Evolutionary conservation across 2,797 vertebrate species (phyloP).

Genomic region (Mus minutoides): DNA sequence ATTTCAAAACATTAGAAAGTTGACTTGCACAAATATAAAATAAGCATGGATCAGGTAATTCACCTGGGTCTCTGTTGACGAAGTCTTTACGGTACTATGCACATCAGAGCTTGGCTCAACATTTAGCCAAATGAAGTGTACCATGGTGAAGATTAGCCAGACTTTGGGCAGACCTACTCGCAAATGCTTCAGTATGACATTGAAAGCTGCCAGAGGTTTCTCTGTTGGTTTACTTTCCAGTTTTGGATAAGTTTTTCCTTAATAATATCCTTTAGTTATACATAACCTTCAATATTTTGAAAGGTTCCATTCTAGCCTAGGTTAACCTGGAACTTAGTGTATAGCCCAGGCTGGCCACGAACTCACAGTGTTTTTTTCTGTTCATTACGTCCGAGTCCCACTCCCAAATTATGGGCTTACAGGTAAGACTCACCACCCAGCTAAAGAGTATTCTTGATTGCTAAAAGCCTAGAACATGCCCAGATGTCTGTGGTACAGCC

Average conservation of each 20-base stretch:
- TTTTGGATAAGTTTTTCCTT: conserved; percentile 1
- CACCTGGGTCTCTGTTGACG: background rate
- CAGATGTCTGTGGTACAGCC: background rate
- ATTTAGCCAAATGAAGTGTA: background rate
- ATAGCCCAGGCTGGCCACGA: background rate
- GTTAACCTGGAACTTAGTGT: background rate
- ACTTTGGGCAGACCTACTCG: background rate
- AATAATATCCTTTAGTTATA: background rate
- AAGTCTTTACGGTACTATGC: background rate
- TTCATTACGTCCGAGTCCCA: background rate
- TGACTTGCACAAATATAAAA: background rate
- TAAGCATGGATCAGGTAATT: background rate
- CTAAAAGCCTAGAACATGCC: background rate
- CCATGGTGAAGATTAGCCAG: background rate
- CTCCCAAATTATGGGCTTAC: background rate
- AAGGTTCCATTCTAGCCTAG: background rate
- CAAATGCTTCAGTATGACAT: background rate
- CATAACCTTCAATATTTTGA: background rate
- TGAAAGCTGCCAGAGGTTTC: background rate
- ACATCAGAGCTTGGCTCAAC: background rate
- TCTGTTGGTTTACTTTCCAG: background rate
- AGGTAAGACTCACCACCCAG: background rate
- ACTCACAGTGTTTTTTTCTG: background rate
- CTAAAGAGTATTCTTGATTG: background rate
- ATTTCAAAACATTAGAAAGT: conserved; percentile 9